Base-by-base conservation (phyloP, 2,888 invertebrate genomes). In the Leptothorax acervorum region DNA sequence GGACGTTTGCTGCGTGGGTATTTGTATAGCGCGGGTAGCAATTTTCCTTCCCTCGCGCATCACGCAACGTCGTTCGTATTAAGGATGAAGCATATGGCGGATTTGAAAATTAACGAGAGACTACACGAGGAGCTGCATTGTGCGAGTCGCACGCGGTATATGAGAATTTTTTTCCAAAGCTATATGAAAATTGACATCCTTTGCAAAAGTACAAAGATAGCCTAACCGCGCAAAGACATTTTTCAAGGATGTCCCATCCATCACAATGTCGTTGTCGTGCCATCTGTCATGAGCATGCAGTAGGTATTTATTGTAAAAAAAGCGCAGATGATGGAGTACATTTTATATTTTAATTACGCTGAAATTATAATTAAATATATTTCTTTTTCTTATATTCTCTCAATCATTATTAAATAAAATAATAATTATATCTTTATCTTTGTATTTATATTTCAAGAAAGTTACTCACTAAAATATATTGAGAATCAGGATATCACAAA, bases 41-140 rank as follows among this genome's bases (percentile, higher is more conserved):
- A 79, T 70, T 70, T 79, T 71, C 57, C 51, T 53, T 60, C 23
- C 45, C 57, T 23, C 79, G 23, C 65, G 57, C 71, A 55, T 68
- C 78, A 70, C 78, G 71, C 78, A n/a, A 70, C 23, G 70, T 11
- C 68, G 28, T 55, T 76, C 1, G 28, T 15, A 48, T 53, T 42
- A 31, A 68, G 55, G 18, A 42, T 15, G 70, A 55, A 31, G 31
- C 78, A 68, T 78, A 68, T 78, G 78, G 68, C 31, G 70, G 78
- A 70, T 79, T 57, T 57, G 57, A 60, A 48, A 71, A 79, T 79
- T 79, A 70, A 79, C 70, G 31, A 78, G 55, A 68, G 55, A 28
- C 31, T 9, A 11, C 35, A 9, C 5, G 6, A 18, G 63, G n/a
- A 62, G 48, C 18, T 12, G 5, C 15, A 55, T 78, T 78, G 31